Conservation (phyloP, 2,797 vertebrate species). For the Somateria mollissima region DNA sequence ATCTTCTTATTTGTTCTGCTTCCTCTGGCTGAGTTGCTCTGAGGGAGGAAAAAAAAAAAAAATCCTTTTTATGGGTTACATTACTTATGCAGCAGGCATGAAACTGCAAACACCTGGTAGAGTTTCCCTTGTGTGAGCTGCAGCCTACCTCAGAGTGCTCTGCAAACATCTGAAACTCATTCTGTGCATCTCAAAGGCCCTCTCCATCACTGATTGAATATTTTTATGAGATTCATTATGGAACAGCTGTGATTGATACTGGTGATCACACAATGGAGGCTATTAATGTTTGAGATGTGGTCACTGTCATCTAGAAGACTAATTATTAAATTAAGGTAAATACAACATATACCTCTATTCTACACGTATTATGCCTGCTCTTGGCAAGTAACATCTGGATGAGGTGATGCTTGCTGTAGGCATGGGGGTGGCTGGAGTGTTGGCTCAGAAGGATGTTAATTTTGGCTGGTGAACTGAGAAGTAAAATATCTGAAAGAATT, state of each 20-base stretch:
- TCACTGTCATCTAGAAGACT: constrained; percentile 66
- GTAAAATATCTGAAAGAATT: not conserved
- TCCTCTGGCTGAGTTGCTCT: constrained; percentile 23
- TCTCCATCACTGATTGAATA: constrained; percentile 67
- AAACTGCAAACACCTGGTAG: constrained; percentile 75
- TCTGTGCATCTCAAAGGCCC: constrained; percentile 66
- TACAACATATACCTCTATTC: constrained; percentile 10
- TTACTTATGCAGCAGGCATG: constrained; percentile 73
- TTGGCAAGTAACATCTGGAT: constrained; percentile 42
- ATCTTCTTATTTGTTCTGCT: constrained; percentile 50
- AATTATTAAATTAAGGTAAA: constrained; percentile 71
- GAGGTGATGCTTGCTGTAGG: constrained; percentile 38
- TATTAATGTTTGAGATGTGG: constrained; percentile 64
- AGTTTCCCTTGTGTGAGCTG: constrained; percentile 64
- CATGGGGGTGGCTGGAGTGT: not conserved
- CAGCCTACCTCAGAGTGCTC: constrained; percentile 64
- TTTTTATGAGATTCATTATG: constrained; percentile 70
- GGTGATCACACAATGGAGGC: constrained; percentile 55
- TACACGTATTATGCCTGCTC: not conserved
- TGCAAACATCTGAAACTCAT: constrained; percentile 75
- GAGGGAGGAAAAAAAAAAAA: not conserved
- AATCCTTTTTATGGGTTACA: constrained; percentile 55
- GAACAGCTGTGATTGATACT: constrained; percentile 68
- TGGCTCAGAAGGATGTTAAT: constrained; percentile 36
- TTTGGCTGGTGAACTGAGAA: constrained; percentile 51